Percentiles rank a stretch among this genome's conserved stretches.
Evolutionary conservation across 2,113 vertebrate genomes (phyloP).

Genomic region (Halichoeres trimaculatus): DNA sequence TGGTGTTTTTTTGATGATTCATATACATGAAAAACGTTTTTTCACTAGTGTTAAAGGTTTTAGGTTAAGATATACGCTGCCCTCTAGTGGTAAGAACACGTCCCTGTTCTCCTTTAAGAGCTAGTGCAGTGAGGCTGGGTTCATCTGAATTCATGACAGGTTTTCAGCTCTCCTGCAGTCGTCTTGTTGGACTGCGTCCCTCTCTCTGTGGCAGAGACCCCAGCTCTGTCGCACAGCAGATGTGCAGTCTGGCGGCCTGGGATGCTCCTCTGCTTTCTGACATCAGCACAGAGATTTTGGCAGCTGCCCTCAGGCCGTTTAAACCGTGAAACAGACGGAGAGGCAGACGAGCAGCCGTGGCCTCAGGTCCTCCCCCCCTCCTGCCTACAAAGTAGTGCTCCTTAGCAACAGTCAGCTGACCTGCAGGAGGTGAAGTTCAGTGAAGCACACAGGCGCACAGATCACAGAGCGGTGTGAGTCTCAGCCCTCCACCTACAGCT

Average conservation of each 20-base stretch:
- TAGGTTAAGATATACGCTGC: background rate
- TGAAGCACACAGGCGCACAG: constrained; percentile 47
- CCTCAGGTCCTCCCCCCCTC: constrained; percentile 38
- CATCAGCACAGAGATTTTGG: constrained; percentile 13
- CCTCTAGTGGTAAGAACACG: constrained; percentile 38
- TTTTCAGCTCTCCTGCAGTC: background rate
- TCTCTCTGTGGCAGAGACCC: background rate
- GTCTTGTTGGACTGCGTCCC: background rate
- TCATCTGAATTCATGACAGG: constrained; percentile 41
- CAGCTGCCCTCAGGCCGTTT: constrained; percentile 23
- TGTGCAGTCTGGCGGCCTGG: background rate
- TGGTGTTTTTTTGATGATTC: too few species aligned
- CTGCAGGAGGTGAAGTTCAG: constrained; percentile 51
- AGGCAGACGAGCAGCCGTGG: constrained; percentile 14
- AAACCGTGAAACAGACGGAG: constrained; percentile 44
- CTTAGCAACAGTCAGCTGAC: constrained; percentile 78
- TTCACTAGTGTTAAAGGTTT: background rate
- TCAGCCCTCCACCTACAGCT: constrained; percentile 7
- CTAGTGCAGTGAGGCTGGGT: background rate
- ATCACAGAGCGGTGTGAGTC: constrained; percentile 12
- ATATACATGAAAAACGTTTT: too few species aligned
- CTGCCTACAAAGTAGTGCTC: constrained; percentile 52
- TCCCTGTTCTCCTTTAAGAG: fast-evolving
- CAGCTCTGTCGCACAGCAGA: constrained; percentile 9
- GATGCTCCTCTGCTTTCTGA: constrained; percentile 13